Base-by-base conservation (phyloP, 2,113 vertebrate species). In the Apus apus region DNA sequence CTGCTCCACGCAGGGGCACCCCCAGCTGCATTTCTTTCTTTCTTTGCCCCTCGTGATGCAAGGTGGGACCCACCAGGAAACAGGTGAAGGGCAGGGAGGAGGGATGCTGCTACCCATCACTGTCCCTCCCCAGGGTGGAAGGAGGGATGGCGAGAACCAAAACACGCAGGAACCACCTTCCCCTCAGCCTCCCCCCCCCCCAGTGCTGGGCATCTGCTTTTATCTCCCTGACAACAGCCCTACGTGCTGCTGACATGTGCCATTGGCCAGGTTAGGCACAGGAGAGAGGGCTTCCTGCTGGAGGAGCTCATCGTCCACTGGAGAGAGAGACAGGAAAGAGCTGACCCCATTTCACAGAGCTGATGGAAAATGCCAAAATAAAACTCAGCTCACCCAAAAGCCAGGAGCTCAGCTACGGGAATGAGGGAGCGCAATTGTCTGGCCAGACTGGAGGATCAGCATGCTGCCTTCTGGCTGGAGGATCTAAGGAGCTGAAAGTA, bases 201-300 rank as follows among this genome's bases (percentile, higher is more conserved):
- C 51, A 23, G 85, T 0, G 1, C 32, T 12, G 58, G 73, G 46
- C 56, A 54, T 36, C 73, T 61, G 51, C 74, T 48, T 61, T 60
- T 38, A 3, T 7, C 76, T 75, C 43, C 43, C 18, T 19, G 32
- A 13, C 57, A 66, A 84, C 85, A 84, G 14, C 88, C 75, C 64
- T 4, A 8, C 4, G 1, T 1, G 13, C 26, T 11, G 30, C 65
- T n/a, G 73, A 13, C 48, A 30, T 0, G n/a, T 8, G 6, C 36
- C 60, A 11, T 20, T 10, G 3, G 36, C 1, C 2, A 77, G 53
- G 50, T 0, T 1, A 7, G 67, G 71, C 67, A 57, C 0, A 8
- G 38, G 20, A 74, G 34, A 45, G 78, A 64, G 25, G 51, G 73
- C 43, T 85, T 83, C 60, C 79, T 85, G 64, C 45, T 71, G 30